Percentiles rank a stretch among this genome's conserved stretches.
Evolutionary conservation across 1,140 invertebrate species (phyloP).

Genomic region (Holcopasites calliopsidis): DNA sequence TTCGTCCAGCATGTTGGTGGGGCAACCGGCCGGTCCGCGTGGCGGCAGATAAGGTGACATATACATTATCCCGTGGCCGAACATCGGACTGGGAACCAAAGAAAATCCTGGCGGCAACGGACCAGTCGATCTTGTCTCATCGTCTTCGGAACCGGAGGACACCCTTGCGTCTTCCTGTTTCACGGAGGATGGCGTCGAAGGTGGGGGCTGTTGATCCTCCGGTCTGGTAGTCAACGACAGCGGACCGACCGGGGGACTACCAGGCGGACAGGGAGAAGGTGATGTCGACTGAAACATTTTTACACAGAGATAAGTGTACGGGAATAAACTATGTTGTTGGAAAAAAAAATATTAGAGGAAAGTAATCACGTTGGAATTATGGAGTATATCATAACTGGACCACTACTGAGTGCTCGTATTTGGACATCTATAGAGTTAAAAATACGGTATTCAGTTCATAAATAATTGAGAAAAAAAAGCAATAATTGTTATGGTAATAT

Average conservation of each 20-base stretch:
- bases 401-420: no score
- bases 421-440: no score
- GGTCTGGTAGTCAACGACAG: constrained; percentile 83
- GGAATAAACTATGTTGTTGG: neutral
- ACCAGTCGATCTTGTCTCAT: constrained; percentile 76
- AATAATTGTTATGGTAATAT: no score
- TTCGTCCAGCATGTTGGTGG: constrained; percentile 85
- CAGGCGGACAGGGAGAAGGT: constrained; percentile 79
- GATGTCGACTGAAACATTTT: constrained; percentile 70
- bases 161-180: constrained; percentile 77
- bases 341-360: no score
- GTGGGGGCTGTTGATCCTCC: constrained; percentile 72
- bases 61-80: constrained; percentile 92
- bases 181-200: constrained; percentile 68
- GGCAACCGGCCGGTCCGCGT: constrained; percentile 81
- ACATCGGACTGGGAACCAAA: constrained; percentile 90
- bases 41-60: constrained; percentile 89
- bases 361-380: no score
- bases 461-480: no score
- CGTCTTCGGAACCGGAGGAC: constrained; percentile 78
- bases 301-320: neutral
- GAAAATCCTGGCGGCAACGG: constrained; percentile 85
- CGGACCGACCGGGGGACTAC: constrained; percentile 83
- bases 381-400: no score
- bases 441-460: no score